These are phyloP conservation scores for Phoenoteleia sp. DNA, from an alignment of 2,888 invertebrate species.

Conservation along the genomic window DNA sequence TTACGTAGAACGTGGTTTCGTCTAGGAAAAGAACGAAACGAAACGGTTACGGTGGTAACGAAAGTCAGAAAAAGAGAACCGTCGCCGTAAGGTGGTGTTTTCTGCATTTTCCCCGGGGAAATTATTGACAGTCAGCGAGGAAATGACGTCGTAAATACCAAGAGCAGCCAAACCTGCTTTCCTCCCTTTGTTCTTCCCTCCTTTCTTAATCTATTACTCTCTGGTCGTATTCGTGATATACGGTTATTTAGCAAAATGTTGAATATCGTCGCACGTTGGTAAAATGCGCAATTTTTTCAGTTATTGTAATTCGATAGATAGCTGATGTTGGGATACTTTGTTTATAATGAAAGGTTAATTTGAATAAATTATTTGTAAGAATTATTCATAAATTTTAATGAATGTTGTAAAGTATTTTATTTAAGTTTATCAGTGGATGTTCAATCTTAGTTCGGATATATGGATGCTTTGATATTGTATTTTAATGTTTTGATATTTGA, in stretches of 20 bases:
- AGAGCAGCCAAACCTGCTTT: slow-evolving; percentile 79
- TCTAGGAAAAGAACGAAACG: slow-evolving; percentile 18
- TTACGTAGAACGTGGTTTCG: slow-evolving; percentile 40
- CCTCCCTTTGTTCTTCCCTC: slow-evolving; percentile 69
- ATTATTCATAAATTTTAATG: too few species aligned
- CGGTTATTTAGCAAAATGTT: slow-evolving; percentile 46
- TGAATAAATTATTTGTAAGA: too few species aligned
- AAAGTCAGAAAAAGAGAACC: slow-evolving; percentile 71
- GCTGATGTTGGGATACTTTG: too few species aligned
- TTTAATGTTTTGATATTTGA: too few species aligned
- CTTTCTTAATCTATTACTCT: slow-evolving; percentile 76
- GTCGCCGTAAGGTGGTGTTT: slow-evolving; percentile 79
- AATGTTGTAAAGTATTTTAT: too few species aligned
- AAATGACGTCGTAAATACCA: slow-evolving; percentile 86
- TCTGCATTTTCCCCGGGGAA: slow-evolving; percentile 84
- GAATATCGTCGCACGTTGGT: slow-evolving; percentile 15
- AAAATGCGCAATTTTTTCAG: background rate
- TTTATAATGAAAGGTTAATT: too few species aligned
- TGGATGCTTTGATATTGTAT: too few species aligned
- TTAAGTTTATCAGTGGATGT: too few species aligned
- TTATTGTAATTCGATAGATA: background rate
- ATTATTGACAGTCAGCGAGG: slow-evolving; percentile 86
- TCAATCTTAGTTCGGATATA: too few species aligned
- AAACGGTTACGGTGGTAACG: slow-evolving; percentile 55
- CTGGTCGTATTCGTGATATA: slow-evolving; percentile 72